Base-by-base conservation (phyloP, 2,797 vertebrate genomes). In the Darevskia nairensis region DNA sequence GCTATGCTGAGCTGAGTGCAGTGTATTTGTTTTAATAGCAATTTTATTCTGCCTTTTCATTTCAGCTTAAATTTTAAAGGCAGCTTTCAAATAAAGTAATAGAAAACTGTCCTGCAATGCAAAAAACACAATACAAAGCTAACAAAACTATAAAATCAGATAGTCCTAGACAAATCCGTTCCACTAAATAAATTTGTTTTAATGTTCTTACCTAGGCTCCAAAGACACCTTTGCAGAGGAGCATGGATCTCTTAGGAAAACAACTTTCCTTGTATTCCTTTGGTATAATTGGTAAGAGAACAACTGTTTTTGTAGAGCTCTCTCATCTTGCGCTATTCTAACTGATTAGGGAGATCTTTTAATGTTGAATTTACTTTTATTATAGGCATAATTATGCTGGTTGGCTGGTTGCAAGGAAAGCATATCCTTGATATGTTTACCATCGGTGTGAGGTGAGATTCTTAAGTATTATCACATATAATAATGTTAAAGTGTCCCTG, bases 401-500 rank as follows among this genome's bases (percentile, higher is more conserved):
- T 99, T 92, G 99, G 99, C 27, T 99, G 98, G 98, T 96, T 99
- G 90, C 98, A 99, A 96, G 99, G 99, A 89, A 99, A 99, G 93
- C 97, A 98, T 93, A 98, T 98, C 91, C 94, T 99, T 92, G 99
- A 99, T 97, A 99, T 99, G 99, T 99, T 99, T 96, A 99, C 99
- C 87, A 99, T 99, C 81, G 98, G 99, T 4, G 99, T 99, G 95
- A 99, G 99, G 99, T 99, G 94, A 97, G 97, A 89, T 72, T n/a
- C 80, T 69, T 79, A 80, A 46, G 46, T 78, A 59, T 68, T 76
- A 50, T 29, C n/a, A n/a, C n/a, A n/a, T n/a, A n/a, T n/a, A n/a
- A n/a, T n/a, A n/a, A n/a, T n/a, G n/a, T n/a, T n/a, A n/a, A n/a
- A n/a, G n/a, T n/a, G n/a, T n/a, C n/a, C n/a, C n/a, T n/a, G n/a